A percentile compares a stretch with the other conserved stretches of the same genome.
Conservation (phyloP, 1,140 invertebrate genomes). For the Cepaea nemoralis region DNA sequence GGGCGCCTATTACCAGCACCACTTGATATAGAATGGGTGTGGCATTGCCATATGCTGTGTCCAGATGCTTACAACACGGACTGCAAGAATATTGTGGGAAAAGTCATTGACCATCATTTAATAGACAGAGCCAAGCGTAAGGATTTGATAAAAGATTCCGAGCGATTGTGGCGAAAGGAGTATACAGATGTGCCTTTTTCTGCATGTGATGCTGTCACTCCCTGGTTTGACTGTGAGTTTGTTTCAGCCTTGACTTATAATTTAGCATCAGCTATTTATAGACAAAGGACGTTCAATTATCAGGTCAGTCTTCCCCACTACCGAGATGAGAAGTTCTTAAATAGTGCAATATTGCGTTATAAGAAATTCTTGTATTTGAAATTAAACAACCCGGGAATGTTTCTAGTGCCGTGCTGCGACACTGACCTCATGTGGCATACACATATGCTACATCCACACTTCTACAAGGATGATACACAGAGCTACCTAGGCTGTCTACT, state of each 20-base stretch:
- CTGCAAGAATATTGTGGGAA: conserved; percentile 66
- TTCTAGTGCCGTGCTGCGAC: conserved; percentile 74
- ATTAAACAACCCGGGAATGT: conserved; percentile 67
- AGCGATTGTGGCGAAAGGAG: conserved; percentile 54
- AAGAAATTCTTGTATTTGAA: conserved; percentile 73
- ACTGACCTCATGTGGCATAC: conserved; percentile 74
- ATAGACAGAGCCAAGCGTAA: conserved; percentile 56
- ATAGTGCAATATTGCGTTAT: conserved; percentile 70
- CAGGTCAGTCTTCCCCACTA: conserved; percentile 75
- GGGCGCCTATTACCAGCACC: conserved; percentile 67
- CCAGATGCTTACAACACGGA: conserved; percentile 71
- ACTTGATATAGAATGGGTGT: conserved; percentile 74
- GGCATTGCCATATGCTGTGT: conserved; percentile 73
- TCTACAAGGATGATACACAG: conserved; percentile 70
- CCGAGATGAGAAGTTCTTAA: conserved; percentile 69
- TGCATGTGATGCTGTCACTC: conserved; percentile 46
- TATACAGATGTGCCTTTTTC: conserved; percentile 60
- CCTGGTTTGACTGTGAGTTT: conserved; percentile 47
- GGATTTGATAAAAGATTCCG: conserved; percentile 47
- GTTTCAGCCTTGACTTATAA: conserved; percentile 64
- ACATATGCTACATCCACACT: conserved; percentile 72
- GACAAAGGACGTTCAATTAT: conserved; percentile 71
- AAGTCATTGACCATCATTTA: conserved; percentile 70
- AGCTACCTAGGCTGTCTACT: conserved; percentile 69
- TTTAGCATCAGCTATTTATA: conserved; percentile 66